These are phyloP conservation scores for Yponomeuta cagnagella DNA, from an alignment of 2,888 invertebrate genomes.

Conservation along the genomic window DNA sequence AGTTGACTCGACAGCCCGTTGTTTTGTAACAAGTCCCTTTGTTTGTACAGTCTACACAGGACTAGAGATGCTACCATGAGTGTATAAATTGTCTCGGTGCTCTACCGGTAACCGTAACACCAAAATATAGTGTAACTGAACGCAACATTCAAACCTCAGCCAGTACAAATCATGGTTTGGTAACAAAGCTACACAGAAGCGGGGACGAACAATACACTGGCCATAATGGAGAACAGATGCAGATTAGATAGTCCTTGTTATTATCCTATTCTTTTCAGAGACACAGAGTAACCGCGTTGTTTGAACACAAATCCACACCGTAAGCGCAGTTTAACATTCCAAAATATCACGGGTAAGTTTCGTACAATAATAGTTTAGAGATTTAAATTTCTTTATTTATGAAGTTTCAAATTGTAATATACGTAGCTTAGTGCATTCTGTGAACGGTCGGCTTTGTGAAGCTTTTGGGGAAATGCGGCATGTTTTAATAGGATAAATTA, in stretches of 20 bases:
- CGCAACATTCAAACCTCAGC: neutral
- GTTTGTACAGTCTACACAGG: slow-evolving; percentile 4
- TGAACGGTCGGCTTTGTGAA: too few species aligned
- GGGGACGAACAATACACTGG: neutral
- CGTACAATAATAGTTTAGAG: too few species aligned
- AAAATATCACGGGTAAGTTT: neutral
- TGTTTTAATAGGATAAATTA: too few species aligned
- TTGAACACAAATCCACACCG: slow-evolving; percentile 1
- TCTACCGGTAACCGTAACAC: too few species aligned
- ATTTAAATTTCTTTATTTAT: too few species aligned
- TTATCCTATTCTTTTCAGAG: slow-evolving; percentile 11
- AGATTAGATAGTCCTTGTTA: slow-evolving; percentile 22
- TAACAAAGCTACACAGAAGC: neutral
- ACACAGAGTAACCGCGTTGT: slow-evolving; percentile 19
- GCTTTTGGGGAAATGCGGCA: too few species aligned
- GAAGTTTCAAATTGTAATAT: too few species aligned
- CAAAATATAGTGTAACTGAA: too few species aligned
- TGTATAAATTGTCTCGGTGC: too few species aligned
- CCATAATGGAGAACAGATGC: slow-evolving; percentile 16
- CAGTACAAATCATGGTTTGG: neutral
- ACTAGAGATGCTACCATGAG: too few species aligned
- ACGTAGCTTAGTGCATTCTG: too few species aligned
- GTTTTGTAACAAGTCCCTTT: slow-evolving; percentile 12
- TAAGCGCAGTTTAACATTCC: neutral
- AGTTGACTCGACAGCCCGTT: neutral